Evolutionary conservation across 2,888 invertebrate species (phyloP).

Genomic region (Tetragonisca angustula): DNA sequence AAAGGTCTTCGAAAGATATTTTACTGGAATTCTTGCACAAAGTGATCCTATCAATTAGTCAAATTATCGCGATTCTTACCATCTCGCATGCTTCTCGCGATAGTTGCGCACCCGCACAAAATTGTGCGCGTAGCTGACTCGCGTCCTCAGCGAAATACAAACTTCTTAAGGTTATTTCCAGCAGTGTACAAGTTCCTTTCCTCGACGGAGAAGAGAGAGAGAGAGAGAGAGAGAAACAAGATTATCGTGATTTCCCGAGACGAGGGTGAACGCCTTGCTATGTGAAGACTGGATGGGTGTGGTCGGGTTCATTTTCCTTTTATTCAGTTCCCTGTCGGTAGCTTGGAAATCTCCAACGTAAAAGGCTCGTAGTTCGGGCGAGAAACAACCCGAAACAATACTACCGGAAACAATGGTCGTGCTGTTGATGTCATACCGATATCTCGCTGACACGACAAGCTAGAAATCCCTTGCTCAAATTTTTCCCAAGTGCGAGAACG

Average conservation of each 20-base stretch:
- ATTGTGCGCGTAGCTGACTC: background rate
- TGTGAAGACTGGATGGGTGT: constrained; percentile 61
- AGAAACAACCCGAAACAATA: constrained; percentile 71
- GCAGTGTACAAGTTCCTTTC: constrained; percentile 29
- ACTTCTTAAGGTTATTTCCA: constrained; percentile 51
- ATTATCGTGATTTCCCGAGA: constrained; percentile 68
- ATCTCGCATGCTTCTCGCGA: background rate
- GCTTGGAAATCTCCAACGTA: constrained; percentile 59
- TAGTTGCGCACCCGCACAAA: background rate
- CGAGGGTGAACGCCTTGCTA: constrained; percentile 64
- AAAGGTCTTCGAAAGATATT: too few relatives aligned
- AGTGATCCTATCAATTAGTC: background rate
- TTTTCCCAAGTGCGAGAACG: background rate
- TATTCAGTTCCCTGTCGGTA: constrained; percentile 65
- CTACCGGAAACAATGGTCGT: constrained; percentile 63
- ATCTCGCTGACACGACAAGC: constrained; percentile 40
- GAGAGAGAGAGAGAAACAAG: constrained; percentile 29
- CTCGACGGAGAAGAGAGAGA: background rate
- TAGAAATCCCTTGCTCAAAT: constrained; percentile 38
- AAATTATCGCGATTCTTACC: background rate
- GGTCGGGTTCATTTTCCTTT: constrained; percentile 70
- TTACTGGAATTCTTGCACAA: background rate
- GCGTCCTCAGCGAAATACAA: constrained; percentile 29
- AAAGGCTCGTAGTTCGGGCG: constrained; percentile 59
- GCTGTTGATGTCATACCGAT: constrained; percentile 62